Evolutionary conservation across 2,888 invertebrate genomes (phyloP).

Genomic region (Ceraclea dissimilis): DNA sequence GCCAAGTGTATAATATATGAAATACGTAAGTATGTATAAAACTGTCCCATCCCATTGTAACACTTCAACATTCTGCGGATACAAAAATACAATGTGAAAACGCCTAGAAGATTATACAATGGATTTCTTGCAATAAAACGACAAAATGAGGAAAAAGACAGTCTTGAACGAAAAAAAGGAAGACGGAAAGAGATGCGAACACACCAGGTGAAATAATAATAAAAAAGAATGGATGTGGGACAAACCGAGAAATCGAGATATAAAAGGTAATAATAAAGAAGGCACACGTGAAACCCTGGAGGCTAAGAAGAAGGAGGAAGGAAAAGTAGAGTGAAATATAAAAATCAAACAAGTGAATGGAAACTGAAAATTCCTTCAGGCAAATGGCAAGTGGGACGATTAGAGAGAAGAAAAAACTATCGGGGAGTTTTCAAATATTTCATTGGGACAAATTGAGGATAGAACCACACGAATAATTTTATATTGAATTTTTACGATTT

Average conservation of each 20-base stretch:
- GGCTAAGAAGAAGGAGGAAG: background rate
- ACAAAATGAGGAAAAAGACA: background rate
- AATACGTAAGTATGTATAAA: background rate
- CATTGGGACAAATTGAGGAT: too few species aligned
- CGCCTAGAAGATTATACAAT: slow-evolving; percentile 12
- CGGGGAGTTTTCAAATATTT: too few species aligned
- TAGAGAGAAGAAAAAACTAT: background rate
- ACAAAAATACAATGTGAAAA: slow-evolving; percentile 8
- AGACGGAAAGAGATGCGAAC: background rate
- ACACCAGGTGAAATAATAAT: slow-evolving; percentile 6
- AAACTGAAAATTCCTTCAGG: background rate
- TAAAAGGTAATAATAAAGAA: slow-evolving; percentile 20
- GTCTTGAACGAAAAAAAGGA: slow-evolving; percentile 5
- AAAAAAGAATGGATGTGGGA: slow-evolving; percentile 4
- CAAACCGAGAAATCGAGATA: slow-evolving; percentile 21
- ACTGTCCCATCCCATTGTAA: background rate
- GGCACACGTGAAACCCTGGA: background rate
- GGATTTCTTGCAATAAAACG: background rate
- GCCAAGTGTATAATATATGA: too few species aligned
- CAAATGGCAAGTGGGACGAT: background rate
- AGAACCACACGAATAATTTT: too few species aligned
- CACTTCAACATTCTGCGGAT: slow-evolving; percentile 6
- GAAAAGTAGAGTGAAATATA: slow-evolving; percentile 1
- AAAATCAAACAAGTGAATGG: slow-evolving; percentile 18
- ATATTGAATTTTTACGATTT: too few species aligned